These are phyloP conservation scores for Gnatocerus cornutus DNA, from an alignment of 2,888 invertebrate genomes.

Conservation along the genomic window DNA sequence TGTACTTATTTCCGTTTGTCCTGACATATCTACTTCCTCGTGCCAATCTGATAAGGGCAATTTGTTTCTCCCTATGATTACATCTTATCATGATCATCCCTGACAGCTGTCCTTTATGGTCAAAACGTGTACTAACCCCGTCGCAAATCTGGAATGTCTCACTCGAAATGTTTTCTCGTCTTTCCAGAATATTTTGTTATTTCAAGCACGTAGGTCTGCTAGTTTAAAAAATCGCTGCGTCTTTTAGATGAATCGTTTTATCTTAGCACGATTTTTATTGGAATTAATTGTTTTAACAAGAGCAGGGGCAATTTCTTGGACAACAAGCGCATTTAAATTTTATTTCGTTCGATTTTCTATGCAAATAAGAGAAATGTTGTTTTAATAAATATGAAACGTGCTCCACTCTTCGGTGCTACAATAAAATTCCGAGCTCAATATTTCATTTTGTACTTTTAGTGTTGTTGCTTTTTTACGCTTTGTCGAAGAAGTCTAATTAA, in stretches of 20 bases:
- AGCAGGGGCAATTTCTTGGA: not conserved
- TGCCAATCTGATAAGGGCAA: constrained; percentile 32
- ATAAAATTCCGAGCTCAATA: no score
- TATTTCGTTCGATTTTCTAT: no score
- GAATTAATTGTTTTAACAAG: constrained; percentile 2
- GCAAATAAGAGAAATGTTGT: no score
- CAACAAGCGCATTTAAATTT: not conserved
- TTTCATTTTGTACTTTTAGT: no score
- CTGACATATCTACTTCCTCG: not conserved
- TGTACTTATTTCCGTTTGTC: not conserved
- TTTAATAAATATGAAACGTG: no score
- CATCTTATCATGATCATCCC: constrained; percentile 32
- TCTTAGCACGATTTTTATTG: constrained; percentile 2
- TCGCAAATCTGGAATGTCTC: constrained; percentile 11
- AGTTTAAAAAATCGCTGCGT: not conserved
- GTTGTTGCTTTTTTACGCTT: no score
- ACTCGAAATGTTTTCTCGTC: not conserved
- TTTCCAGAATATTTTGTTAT: constrained; percentile 2
- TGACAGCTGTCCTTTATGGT: constrained; percentile 36
- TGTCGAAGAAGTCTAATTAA: constrained; percentile 14
- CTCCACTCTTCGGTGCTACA: no score
- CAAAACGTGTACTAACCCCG: constrained; percentile 24
- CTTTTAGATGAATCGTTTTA: not conserved
- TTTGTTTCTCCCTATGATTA: constrained; percentile 24
- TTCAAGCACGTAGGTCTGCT: constrained; percentile 1